These are phyloP conservation scores for Hirtodrosophila duncani DNA, from an alignment of 2,888 invertebrate species.

Conservation along the genomic window DNA sequence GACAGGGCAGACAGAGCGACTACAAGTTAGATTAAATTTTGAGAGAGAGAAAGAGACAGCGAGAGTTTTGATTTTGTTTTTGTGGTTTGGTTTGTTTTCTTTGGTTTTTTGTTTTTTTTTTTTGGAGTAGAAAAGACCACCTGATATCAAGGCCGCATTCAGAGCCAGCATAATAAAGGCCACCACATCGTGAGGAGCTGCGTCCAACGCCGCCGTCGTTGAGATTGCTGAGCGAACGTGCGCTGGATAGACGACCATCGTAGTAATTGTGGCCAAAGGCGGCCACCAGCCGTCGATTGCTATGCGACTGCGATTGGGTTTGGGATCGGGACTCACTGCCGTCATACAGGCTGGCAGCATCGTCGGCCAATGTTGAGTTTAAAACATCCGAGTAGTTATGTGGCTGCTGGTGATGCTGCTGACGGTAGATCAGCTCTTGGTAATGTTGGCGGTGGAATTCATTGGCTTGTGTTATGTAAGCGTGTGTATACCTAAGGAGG, in stretches of 20 bases:
- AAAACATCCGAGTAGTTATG: slow-evolving; percentile 37
- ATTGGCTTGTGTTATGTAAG: slow-evolving; percentile 77
- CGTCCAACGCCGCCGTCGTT: slow-evolving; percentile 28
- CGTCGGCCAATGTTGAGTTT: slow-evolving; percentile 63
- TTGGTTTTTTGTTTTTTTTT: slow-evolving; percentile 10
- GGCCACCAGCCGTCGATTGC: slow-evolving; percentile 27
- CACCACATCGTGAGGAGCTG: slow-evolving; percentile 29
- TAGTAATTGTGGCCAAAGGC: slow-evolving; percentile 20
- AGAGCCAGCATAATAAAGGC: slow-evolving; percentile 55
- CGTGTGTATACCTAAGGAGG: slow-evolving; percentile 78
- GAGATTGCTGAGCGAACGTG: slow-evolving; percentile 55
- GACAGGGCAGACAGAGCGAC: not conserved
- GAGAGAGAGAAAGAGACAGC: slow-evolving; percentile 1
- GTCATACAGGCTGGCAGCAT: slow-evolving; percentile 48
- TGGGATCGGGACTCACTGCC: slow-evolving; percentile 32
- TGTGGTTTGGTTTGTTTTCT: slow-evolving; percentile 3
- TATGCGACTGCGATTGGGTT: too few species aligned
- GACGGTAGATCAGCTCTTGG: slow-evolving; percentile 56
- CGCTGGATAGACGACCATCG: slow-evolving; percentile 35
- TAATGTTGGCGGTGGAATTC: slow-evolving; percentile 76
- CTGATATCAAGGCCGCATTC: slow-evolving; percentile 63
- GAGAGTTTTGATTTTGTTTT: slow-evolving; percentile 2
- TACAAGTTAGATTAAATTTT: not conserved
- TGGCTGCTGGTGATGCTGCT: slow-evolving; percentile 47
- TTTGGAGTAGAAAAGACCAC: slow-evolving; percentile 56